phyloP scores from a whole-genome alignment of 2,113 vertebrate species.

The Macquaria ambigua region DNA sequence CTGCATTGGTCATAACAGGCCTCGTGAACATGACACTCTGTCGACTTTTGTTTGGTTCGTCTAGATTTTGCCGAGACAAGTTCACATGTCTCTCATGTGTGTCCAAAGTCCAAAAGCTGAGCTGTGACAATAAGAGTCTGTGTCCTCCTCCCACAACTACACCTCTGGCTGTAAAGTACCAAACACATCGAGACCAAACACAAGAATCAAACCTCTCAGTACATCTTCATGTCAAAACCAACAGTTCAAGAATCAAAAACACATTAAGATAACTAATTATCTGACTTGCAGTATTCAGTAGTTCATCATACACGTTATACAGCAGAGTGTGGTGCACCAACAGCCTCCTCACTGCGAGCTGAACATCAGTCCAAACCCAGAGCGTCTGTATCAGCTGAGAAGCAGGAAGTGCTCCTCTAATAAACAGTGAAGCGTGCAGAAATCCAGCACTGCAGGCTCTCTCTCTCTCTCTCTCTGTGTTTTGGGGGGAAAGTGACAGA shows the following conservation, averaged over 20 bases:
- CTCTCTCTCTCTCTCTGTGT: constrained; percentile 14
- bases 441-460: constrained; percentile 48
- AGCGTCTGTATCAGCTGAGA: constrained; percentile 42
- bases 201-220: not conserved
- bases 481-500: constrained; percentile 50
- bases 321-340: not conserved
- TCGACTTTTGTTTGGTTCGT: not conserved
- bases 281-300: not conserved
- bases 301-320: not conserved
- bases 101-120: no score
- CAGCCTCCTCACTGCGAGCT: constrained; percentile 23
- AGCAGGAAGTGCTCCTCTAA: constrained; percentile 50
- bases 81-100: no score
- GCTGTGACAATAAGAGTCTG: no score
- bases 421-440: constrained; percentile 61
- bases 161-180: not conserved
- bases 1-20: no score
- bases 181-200: not conserved
- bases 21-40: no score
- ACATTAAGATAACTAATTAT: not conserved
- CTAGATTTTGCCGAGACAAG: not conserved
- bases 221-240: not conserved
- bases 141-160: no score
- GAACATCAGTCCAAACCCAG: constrained; percentile 24
- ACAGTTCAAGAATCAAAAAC: not conserved